Conservation (phyloP, 2,113 vertebrate species). For the Elephantulus edwardii region DNA sequence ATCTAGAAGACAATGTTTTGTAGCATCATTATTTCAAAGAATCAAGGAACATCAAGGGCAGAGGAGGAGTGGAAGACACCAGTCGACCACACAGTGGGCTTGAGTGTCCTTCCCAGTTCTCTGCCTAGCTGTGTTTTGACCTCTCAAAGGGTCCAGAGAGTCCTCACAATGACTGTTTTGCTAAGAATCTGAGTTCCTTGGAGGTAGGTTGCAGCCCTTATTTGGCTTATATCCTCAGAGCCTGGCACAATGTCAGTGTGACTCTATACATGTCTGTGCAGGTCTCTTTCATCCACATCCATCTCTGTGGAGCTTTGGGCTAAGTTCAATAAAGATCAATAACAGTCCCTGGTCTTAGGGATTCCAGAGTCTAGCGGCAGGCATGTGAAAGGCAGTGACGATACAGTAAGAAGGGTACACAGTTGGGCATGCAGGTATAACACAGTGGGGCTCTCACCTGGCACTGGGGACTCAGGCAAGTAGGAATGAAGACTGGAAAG, state of each 20-base stretch:
- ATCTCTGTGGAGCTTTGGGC: not conserved
- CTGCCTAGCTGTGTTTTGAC: no score
- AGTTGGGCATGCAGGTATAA: accelerated
- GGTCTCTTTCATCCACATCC: accelerated
- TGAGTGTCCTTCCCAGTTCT: not conserved
- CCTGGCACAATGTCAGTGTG: not conserved
- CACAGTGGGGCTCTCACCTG: accelerated
- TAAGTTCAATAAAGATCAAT: not conserved
- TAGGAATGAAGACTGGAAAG: not conserved
- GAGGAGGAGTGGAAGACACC: not conserved
- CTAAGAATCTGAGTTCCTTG: not conserved
- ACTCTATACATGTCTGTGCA: not conserved
- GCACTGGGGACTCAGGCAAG: accelerated
- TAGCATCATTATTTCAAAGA: not conserved
- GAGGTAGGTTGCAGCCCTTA: not conserved
- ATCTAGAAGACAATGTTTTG: accelerated
- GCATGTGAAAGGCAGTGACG: accelerated
- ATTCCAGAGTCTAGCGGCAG: not conserved
- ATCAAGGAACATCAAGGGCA: not conserved
- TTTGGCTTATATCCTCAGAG: accelerated
- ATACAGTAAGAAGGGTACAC: accelerated
- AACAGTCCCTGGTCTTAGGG: not conserved
- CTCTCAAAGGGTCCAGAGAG: not conserved
- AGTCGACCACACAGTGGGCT: not conserved
- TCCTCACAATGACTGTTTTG: accelerated